Conservation (phyloP, 2,113 vertebrate genomes). For the Chrysemys picta region DNA sequence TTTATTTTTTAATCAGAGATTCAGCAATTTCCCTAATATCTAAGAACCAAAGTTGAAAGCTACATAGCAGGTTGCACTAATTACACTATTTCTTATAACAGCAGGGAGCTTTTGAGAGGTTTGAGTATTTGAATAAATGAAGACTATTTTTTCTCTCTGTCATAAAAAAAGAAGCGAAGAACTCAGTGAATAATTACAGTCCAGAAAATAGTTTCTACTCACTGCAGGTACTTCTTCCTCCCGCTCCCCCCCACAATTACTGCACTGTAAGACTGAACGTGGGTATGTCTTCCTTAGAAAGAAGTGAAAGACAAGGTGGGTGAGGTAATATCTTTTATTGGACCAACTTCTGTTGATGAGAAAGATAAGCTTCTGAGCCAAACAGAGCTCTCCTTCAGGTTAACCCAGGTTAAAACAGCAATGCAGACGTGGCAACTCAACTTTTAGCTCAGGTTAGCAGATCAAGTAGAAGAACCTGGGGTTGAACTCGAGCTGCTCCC, state of each 20-base stretch:
- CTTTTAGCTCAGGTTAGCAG: background rate
- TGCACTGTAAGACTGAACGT: background rate
- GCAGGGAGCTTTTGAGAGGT: background rate
- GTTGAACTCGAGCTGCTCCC: background rate
- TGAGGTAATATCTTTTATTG: background rate
- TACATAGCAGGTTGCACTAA: background rate
- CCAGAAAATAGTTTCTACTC: conserved; percentile 18
- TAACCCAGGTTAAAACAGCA: background rate
- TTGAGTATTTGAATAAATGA: conserved; percentile 23
- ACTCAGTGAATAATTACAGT: conserved; percentile 47
- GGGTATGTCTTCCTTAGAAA: background rate
- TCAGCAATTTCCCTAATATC: conserved; percentile 28
- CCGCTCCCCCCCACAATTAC: conserved; percentile 1
- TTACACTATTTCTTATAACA: conserved; percentile 41
- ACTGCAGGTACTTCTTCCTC: background rate
- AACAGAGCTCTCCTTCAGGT: background rate
- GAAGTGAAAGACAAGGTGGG: too few species aligned
- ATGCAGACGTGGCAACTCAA: background rate
- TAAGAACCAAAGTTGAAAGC: conserved; percentile 45
- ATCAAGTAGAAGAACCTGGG: background rate
- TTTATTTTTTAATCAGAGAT: conserved; percentile 35
- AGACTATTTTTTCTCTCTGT: conserved; percentile 1
- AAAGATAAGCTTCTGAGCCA: background rate
- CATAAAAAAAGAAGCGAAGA: conserved; percentile 22
- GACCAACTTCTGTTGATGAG: background rate